Conservation (phyloP, 2,888 invertebrate genomes). For the Hydrotaea diabolus region DNA sequence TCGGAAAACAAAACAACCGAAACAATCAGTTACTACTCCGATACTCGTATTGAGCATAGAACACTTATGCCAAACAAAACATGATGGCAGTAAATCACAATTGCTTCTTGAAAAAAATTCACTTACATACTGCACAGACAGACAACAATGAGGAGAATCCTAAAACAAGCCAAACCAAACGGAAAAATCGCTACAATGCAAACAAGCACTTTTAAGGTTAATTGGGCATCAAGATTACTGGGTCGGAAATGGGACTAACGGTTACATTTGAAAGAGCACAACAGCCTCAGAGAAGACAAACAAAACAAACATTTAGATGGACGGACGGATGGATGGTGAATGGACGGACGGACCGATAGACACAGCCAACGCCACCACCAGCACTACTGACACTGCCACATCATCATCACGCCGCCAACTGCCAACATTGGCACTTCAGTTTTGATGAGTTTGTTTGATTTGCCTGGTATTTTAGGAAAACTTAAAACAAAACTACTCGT, state of each 20-base stretch:
- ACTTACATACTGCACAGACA: constrained; percentile 49
- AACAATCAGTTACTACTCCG: constrained; percentile 17
- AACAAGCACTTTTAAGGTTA: constrained; percentile 80
- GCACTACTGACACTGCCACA: too few relatives aligned
- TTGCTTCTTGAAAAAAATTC: constrained; percentile 56
- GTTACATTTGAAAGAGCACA: constrained; percentile 74
- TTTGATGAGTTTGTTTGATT: constrained; percentile 66
- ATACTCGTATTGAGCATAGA: constrained; percentile 71
- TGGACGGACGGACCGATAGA: neutral
- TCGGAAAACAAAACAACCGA: constrained; percentile 37
- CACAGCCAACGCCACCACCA: constrained; percentile 33
- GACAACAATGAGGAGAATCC: constrained; percentile 50
- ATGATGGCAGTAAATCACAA: constrained; percentile 78
- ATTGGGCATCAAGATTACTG: constrained; percentile 81
- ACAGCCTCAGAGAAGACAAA: constrained; percentile 50
- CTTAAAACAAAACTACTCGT: neutral
- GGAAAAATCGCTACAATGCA: constrained; percentile 70
- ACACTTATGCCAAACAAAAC: constrained; percentile 78
- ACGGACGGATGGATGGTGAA: neutral
- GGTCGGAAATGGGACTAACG: constrained; percentile 80
- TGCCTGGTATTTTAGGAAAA: constrained; percentile 48
- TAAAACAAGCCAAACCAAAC: constrained; percentile 68
- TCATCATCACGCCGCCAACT: constrained; percentile 46
- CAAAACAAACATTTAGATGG: too few relatives aligned
- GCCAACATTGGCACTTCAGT: constrained; percentile 50